Base-by-base conservation (phyloP, 2,797 vertebrate genomes). In the Cheirogaleus major region DNA sequence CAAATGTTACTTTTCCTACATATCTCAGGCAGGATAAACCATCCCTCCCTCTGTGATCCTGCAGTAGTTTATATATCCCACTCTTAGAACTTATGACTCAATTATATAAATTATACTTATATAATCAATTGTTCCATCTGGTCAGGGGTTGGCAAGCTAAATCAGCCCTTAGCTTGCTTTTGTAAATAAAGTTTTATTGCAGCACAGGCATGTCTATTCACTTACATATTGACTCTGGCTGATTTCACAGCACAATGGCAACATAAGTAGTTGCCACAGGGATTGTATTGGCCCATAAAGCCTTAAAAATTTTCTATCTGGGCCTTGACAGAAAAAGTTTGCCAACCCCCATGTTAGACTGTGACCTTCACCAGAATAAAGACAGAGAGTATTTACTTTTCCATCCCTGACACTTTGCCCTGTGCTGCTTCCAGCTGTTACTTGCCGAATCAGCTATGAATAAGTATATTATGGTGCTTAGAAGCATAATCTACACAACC, bases 171-270 rank as follows among this genome's bases (percentile, higher is more conserved):
- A 69, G 32, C n/a, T 38, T 76, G 6, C n/a, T 88, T 78, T 92
- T 72, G 18, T 69, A 76, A 87, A 91, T 93, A 70, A 90, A 91
- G 78, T 75, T 95, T 92, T 90, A 57, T 27, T 17, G 17, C 43
- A 41, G 8, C 63, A 76, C 35, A 52, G 52, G 32, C 1, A 5
- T 1, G 12, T 52, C 17, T 17, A 20, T 20, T 94, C 7, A 48
- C n/a, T 79, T 75, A 72, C 2, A 25, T 52, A 81, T 79, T 65
- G 23, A 61, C 55, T 73, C 4, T 50, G 67, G 17, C 1, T 72
- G 7, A 59, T 84, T 80, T 82, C 52, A 25, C 25, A 6, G 25
- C 59, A 63, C 4, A n/a, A 45, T 55, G 52, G n/a, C 32, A 75
- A 55, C 5, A 32, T 27, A 25, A 61, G n/a, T 78, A 43, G 38